These are phyloP conservation scores for Nephrotoma guestfalica DNA, from an alignment of 2,888 invertebrate species.

Conservation along the genomic window DNA sequence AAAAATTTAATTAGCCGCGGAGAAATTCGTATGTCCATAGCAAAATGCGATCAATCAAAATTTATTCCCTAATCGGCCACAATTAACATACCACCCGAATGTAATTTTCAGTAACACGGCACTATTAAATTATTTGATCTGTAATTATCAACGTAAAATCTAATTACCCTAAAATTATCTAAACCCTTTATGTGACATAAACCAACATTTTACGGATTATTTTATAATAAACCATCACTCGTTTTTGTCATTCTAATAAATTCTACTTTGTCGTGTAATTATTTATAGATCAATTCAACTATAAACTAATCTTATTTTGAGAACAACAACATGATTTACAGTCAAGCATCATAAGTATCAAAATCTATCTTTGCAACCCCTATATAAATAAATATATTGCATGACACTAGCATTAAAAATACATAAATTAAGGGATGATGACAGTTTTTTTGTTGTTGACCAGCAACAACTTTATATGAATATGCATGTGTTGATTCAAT, in stretches of 20 bases:
- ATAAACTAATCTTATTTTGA: background rate
- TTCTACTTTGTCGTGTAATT: background rate
- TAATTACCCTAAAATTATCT: background rate
- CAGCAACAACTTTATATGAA: background rate
- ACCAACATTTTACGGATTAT: background rate
- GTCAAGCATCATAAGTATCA: background rate
- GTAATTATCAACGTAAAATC: background rate
- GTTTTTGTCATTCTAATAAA: background rate
- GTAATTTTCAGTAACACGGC: background rate
- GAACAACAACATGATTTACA: background rate
- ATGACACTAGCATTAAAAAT: background rate
- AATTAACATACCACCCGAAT: background rate
- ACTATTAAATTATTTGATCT: background rate
- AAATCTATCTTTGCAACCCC: background rate
- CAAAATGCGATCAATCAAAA: background rate
- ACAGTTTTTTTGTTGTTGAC: background rate
- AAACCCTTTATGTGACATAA: background rate
- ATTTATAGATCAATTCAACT: background rate
- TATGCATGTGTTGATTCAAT: background rate
- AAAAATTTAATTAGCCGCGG: background rate
- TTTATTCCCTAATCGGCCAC: background rate
- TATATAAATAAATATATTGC: background rate
- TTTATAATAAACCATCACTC: background rate
- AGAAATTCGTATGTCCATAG: background rate
- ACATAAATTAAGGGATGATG: background rate